These are phyloP conservation scores for Phymastichus coffea DNA, from an alignment of 1,140 invertebrate genomes.

Conservation along the genomic window DNA sequence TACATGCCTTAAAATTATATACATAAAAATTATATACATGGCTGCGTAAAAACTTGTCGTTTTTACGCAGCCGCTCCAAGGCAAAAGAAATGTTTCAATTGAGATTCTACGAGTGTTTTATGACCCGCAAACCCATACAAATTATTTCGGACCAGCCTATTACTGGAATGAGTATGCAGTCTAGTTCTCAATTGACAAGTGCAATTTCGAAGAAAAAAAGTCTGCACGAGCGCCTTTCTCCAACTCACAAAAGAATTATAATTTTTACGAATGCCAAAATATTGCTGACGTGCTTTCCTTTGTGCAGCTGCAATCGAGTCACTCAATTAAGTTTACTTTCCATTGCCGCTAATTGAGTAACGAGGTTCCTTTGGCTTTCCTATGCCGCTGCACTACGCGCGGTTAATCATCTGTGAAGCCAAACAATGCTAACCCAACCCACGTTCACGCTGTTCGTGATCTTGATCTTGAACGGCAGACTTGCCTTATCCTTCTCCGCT, in stretches of 20 bases:
- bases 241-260: neutral
- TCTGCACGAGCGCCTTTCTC: neutral
- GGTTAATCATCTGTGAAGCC: conserved; percentile 4
- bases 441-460: conserved; percentile 31
- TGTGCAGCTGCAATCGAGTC: neutral
- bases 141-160: neutral
- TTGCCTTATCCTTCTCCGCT: neutral
- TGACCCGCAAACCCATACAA: too few species aligned
- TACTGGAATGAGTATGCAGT: neutral
- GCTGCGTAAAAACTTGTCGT: too few species aligned
- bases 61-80: too few species aligned
- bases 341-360: conserved; percentile 13
- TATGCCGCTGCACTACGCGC: neutral
- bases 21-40: too few species aligned
- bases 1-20: too few species aligned
- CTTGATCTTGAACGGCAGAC: conserved; percentile 33
- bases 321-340: conserved; percentile 14
- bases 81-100: too few species aligned
- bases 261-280: conserved; percentile 6
- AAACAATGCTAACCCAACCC: conserved; percentile 6
- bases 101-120: too few species aligned
- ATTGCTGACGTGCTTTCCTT: conserved; percentile 4
- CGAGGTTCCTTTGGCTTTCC: conserved; percentile 10
- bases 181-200: neutral
- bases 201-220: neutral